Evolutionary conservation across 2,888 invertebrate genomes (phyloP).

Genomic region (Drosophila emarginata): DNA sequence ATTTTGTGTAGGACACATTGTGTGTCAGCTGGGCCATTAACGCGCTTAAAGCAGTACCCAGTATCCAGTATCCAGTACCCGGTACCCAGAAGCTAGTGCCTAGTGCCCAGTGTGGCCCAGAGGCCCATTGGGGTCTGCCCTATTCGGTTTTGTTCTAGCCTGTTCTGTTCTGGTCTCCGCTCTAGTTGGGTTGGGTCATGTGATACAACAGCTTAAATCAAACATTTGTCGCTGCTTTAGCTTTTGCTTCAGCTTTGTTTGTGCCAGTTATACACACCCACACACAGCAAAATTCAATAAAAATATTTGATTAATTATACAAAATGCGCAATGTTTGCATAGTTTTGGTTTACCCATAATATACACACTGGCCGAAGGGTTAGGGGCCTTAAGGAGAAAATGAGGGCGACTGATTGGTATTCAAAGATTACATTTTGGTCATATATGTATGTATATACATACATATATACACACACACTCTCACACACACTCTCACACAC

Average conservation of each 20-base stretch:
- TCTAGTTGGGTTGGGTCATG: constrained; percentile 30
- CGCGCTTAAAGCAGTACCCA: constrained; percentile 34
- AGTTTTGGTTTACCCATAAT: constrained; percentile 59
- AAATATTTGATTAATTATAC: constrained; percentile 72
- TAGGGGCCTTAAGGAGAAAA: background rate
- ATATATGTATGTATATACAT: background rate
- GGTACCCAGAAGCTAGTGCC: no score
- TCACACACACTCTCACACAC: no score
- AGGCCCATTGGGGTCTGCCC: background rate
- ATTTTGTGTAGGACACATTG: constrained; percentile 58
- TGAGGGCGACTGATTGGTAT: background rate
- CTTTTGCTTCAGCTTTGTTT: constrained; percentile 50
- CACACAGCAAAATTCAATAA: constrained; percentile 54
- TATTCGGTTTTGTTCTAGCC: no score
- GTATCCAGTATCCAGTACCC: background rate
- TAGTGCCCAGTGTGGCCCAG: background rate
- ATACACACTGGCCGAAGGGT: background rate
- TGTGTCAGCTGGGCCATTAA: constrained; percentile 72
- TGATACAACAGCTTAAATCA: constrained; percentile 54
- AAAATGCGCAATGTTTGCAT: constrained; percentile 66
- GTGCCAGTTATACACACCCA: constrained; percentile 21
- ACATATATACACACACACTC: no score
- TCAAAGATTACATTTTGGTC: background rate
- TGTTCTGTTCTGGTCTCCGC: no score
- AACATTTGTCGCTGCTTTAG: constrained; percentile 52